Evolutionary conservation across 2,113 vertebrate genomes (phyloP).

Genomic region (Platichthys flesus): DNA sequence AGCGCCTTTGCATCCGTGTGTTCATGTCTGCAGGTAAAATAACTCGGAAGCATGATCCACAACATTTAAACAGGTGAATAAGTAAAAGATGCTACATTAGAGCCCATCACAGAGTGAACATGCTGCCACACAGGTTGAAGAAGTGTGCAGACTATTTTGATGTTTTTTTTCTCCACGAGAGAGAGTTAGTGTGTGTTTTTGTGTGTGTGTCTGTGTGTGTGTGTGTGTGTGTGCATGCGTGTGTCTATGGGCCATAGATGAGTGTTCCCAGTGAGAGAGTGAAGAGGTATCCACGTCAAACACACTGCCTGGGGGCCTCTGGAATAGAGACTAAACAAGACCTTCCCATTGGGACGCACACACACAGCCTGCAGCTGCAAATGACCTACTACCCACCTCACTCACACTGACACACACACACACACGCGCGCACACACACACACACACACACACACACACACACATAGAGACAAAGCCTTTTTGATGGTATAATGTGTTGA

Average conservation of each 20-base stretch:
- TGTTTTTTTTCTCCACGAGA: conserved; percentile 4
- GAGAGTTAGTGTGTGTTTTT: neutral
- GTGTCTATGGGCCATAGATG: conserved; percentile 61
- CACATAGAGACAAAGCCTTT: conserved; percentile 54
- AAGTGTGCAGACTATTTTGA: conserved; percentile 42
- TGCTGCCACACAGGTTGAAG: conserved; percentile 32
- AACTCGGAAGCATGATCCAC: conserved; percentile 18
- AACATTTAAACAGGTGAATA: neutral
- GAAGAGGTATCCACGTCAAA: conserved; percentile 87
- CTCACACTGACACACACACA: conserved; percentile 46
- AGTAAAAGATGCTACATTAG: conserved; percentile 22
- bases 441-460: conserved; percentile 1
- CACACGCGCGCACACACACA: conserved; percentile 38
- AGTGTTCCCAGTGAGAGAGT: conserved; percentile 85
- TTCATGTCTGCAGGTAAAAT: conserved; percentile 22
- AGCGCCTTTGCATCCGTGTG: conserved; percentile 23
- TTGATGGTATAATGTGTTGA: conserved; percentile 66
- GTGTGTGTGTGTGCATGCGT: conserved; percentile 24
- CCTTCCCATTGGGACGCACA: conserved; percentile 85
- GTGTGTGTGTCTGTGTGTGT: conserved; percentile 5
- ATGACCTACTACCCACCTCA: conserved; percentile 87
- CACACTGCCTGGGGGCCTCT: conserved; percentile 86
- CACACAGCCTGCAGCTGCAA: conserved; percentile 79
- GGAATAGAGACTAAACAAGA: conserved; percentile 91
- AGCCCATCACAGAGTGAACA: conserved; percentile 61